phyloP scores from a whole-genome alignment of 2,888 invertebrate genomes.

The Rugalucina vietnamica region DNA sequence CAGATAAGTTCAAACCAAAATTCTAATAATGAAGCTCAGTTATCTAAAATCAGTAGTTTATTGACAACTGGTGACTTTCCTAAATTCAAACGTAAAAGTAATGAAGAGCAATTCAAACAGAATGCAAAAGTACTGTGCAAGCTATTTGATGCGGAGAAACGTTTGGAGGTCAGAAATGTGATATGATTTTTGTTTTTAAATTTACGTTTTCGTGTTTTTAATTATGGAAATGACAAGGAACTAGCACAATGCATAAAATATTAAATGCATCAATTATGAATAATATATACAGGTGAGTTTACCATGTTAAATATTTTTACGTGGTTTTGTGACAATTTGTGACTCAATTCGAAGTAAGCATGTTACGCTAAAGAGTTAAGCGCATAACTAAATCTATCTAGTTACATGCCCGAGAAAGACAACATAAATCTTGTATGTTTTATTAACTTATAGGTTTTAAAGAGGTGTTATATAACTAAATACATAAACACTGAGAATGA shows the following conservation, averaged over 20 bases:
- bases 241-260: neutral
- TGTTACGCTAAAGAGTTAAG: too few species aligned
- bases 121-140: neutral
- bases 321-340: too few species aligned
- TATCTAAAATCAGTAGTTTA: neutral
- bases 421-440: too few species aligned
- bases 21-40: neutral
- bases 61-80: neutral
- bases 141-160: neutral
- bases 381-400: too few species aligned
- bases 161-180: neutral
- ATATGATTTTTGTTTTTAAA: neutral
- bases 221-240: neutral
- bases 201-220: neutral
- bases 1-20: neutral
- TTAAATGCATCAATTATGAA: neutral
- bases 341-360: too few species aligned
- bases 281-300: neutral
- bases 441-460: too few species aligned
- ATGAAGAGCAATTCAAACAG: neutral
- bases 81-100: neutral
- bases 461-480: too few species aligned
- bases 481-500: too few species aligned
- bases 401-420: too few species aligned
- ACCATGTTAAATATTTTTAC: neutral